These are phyloP conservation scores for Megaceryle torquata DNA, from an alignment of 2,113 vertebrate genomes.

Conservation along the genomic window DNA sequence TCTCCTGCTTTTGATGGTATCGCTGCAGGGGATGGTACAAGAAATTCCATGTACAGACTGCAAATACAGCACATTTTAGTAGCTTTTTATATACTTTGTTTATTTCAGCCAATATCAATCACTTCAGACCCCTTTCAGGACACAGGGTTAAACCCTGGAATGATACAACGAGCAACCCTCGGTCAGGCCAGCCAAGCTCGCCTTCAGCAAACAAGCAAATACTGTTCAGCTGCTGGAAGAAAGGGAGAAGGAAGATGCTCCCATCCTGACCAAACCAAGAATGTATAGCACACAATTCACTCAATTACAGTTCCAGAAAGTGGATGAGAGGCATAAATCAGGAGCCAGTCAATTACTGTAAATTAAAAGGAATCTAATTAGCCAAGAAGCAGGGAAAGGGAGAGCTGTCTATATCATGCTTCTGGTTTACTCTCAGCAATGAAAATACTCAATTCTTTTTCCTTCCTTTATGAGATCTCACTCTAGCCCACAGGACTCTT, in stretches of 20 bases:
- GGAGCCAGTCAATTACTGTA: neutral
- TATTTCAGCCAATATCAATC: neutral
- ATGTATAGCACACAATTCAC: neutral
- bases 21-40: neutral
- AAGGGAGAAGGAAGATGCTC: neutral
- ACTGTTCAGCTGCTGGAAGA: neutral
- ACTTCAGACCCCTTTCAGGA: neutral
- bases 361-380: neutral
- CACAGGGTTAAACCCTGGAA: neutral
- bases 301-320: neutral
- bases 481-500: neutral
- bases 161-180: neutral
- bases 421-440: neutral
- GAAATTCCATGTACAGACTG: neutral
- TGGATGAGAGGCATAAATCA: neutral
- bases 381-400: neutral
- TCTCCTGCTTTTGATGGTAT: neutral
- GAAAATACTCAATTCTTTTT: neutral
- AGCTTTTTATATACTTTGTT: neutral
- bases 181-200: neutral
- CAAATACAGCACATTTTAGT: neutral
- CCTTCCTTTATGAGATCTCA: neutral
- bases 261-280: neutral
- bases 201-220: neutral
- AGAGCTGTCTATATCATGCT: neutral